A percentile compares a stretch with the other conserved stretches of the same genome.
phyloP scores from a whole-genome alignment of 2,113 vertebrate species.

The Hippopotamus amphibius region DNA sequence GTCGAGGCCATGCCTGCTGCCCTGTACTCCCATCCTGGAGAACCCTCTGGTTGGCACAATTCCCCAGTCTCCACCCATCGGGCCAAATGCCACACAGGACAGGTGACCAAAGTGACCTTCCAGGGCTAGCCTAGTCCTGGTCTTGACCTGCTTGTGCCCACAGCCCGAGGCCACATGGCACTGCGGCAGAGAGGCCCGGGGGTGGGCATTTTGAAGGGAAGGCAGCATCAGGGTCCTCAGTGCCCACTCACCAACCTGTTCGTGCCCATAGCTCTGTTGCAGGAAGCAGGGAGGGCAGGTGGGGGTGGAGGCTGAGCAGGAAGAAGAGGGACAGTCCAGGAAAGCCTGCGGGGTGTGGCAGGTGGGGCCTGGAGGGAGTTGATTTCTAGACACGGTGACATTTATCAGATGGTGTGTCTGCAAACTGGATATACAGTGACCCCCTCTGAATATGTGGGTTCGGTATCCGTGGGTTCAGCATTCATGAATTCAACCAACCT shows the following conservation, averaged over 20 bases:
- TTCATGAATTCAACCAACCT: not conserved
- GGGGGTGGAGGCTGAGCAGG: not conserved
- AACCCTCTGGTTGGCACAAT: not conserved
- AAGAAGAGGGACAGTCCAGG: not conserved
- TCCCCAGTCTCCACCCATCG: not conserved
- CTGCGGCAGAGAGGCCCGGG: fast-evolving
- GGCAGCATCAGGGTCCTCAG: not conserved
- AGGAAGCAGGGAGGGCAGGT: not conserved
- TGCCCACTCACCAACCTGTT: not conserved
- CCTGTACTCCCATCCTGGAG: not conserved
- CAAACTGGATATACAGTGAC: not conserved
- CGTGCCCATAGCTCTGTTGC: fast-evolving
- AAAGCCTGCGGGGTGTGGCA: not conserved
- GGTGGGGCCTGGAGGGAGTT: not conserved
- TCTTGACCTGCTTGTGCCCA: not conserved
- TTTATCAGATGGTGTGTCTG: not conserved
- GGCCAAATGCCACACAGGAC: not conserved
- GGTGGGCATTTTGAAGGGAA: not conserved
- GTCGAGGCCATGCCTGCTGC: not conserved
- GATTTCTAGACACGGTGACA: not conserved
- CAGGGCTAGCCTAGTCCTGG: not conserved
- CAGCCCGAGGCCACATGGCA: fast-evolving
- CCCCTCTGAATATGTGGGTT: no score
- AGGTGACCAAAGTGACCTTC: not conserved
- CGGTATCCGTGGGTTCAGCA: fast-evolving